Evolutionary conservation across 2,888 invertebrate genomes (phyloP).

Genomic region (Acanthosepion esculentum): DNA sequence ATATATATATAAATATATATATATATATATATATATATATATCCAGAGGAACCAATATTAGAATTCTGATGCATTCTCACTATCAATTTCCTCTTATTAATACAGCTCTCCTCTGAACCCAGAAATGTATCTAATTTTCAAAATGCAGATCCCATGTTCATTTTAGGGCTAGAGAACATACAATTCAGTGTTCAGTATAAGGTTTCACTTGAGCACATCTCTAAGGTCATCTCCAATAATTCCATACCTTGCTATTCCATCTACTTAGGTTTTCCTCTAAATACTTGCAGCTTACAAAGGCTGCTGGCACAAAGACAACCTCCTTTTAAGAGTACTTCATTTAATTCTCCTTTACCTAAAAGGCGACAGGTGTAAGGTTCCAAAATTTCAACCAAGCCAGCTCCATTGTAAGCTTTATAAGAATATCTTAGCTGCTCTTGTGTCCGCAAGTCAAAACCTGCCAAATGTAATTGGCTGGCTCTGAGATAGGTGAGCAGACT

Average conservation of each 20-base stretch:
- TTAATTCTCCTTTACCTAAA: not conserved
- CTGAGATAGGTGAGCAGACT: not conserved
- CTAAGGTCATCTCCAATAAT: not conserved
- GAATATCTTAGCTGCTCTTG: not conserved
- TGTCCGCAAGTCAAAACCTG: not conserved
- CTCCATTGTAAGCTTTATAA: not conserved
- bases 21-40: no score
- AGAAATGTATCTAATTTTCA: not conserved
- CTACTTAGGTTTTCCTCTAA: not conserved
- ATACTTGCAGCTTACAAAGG: not conserved
- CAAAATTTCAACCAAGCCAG: not conserved
- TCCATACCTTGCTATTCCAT: not conserved
- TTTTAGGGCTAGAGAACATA: not conserved
- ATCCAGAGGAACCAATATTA: not conserved
- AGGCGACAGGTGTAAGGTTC: not conserved
- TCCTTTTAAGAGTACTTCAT: slow-evolving; percentile 5
- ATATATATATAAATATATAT: no score
- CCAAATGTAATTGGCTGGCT: not conserved
- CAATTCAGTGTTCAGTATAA: not conserved
- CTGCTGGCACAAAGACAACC: not conserved
- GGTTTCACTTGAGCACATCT: not conserved
- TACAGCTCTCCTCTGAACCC: not conserved
- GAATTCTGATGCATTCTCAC: not conserved
- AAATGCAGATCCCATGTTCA: not conserved
- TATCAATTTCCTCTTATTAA: not conserved